phyloP scores from a whole-genome alignment of 2,113 vertebrate genomes.

The Cyphomyrus plagiostoma region DNA sequence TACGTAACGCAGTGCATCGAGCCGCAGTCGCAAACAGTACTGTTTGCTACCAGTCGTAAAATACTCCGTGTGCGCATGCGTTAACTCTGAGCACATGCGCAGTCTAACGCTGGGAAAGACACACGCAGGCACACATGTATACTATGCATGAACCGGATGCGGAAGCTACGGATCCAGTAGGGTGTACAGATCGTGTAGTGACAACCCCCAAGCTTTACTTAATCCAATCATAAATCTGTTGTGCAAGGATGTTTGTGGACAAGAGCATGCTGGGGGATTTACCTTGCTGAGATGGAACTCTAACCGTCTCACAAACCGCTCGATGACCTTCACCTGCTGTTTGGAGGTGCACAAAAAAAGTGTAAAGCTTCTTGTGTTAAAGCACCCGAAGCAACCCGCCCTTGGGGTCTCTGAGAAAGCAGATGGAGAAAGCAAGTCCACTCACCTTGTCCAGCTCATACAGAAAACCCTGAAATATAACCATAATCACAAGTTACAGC shows the following conservation, averaged over 20 bases:
- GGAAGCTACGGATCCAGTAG: too few species aligned
- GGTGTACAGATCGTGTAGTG: too few species aligned
- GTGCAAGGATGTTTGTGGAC: neutral
- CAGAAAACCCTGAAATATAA: constrained; percentile 75
- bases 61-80: too few species aligned
- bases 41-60: too few species aligned
- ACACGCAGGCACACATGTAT: too few species aligned
- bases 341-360: constrained; percentile 15
- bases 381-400: neutral
- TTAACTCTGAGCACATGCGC: too few species aligned
- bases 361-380: neutral
- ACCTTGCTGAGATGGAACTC: constrained; percentile 98
- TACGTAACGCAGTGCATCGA: too few species aligned
- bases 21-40: too few species aligned
- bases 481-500: neutral
- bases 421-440: neutral
- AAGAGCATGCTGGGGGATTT: constrained; percentile 21
- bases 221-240: neutral
- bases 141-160: too few species aligned
- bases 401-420: neutral
- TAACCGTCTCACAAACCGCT: constrained; percentile 82
- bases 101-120: too few species aligned
- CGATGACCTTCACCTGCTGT: constrained; percentile 93
- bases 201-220: neutral
- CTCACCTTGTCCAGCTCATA: constrained; percentile 97